Evolutionary conservation across 2,888 invertebrate species (phyloP).

Genomic region (Bembecia ichneumoniformis): DNA sequence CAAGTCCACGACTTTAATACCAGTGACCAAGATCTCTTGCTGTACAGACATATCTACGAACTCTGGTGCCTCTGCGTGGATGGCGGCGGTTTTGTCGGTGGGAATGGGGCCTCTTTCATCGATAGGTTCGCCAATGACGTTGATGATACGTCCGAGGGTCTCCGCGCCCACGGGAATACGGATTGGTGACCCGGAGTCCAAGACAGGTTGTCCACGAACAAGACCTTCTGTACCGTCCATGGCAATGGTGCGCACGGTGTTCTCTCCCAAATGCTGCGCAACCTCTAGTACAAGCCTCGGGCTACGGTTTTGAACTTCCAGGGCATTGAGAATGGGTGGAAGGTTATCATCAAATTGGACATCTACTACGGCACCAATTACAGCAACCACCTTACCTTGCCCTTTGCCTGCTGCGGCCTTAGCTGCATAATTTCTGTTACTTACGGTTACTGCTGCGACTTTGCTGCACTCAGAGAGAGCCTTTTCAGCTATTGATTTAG

Average conservation of each 20-base stretch:
- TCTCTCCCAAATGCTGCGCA: constrained; percentile 93
- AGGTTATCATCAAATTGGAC: constrained; percentile 95
- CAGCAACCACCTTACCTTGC: constrained; percentile 87
- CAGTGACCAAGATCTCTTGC: constrained; percentile 92
- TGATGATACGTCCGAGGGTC: constrained; percentile 93
- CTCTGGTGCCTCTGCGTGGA: constrained; percentile 92
- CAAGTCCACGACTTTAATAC: constrained; percentile 95
- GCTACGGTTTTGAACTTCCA: constrained; percentile 89
- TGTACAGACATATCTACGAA: constrained; percentile 94
- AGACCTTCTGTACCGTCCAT: constrained; percentile 96
- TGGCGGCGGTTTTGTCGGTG: constrained; percentile 82
- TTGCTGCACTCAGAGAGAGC: constrained; percentile 72
- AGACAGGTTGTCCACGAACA: constrained; percentile 85
- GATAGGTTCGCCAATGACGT: constrained; percentile 91
- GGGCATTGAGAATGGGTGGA: constrained; percentile 94
- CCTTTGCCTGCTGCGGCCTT: constrained; percentile 33
- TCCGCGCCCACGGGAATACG: constrained; percentile 92
- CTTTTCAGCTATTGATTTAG: constrained; percentile 72
- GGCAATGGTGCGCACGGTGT: constrained; percentile 91
- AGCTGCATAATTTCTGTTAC: constrained; percentile 47
- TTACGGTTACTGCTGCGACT: constrained; percentile 54
- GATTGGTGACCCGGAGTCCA: constrained; percentile 90
- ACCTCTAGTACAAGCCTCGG: constrained; percentile 88
- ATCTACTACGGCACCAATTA: constrained; percentile 98
- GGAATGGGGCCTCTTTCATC: constrained; percentile 92